Conservation (phyloP, 2,888 invertebrate genomes). For the Oligia fasciuncula region DNA sequence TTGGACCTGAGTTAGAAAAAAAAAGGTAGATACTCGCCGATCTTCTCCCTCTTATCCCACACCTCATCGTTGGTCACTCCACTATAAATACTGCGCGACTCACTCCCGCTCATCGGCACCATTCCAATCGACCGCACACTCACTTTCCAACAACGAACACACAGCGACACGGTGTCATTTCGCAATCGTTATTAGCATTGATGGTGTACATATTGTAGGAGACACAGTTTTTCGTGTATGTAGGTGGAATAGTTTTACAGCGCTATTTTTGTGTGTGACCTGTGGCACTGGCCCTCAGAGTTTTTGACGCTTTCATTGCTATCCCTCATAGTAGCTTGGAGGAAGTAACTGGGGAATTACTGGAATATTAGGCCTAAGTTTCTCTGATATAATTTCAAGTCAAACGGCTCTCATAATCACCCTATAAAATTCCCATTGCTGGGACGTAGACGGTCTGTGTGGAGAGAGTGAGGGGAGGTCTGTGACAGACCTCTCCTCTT, state of each 20-base stretch:
- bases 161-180: conserved; percentile 57
- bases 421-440: no score
- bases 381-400: no score
- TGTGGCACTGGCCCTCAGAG: conserved; percentile 72
- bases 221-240: conserved; percentile 62
- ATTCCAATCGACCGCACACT: conserved; percentile 75
- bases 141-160: conserved; percentile 68
- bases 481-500: no score
- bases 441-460: no score
- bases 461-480: no score
- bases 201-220: conserved; percentile 29
- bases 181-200: conserved; percentile 53
- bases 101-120: conserved; percentile 82
- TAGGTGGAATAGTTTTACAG: conserved; percentile 47
- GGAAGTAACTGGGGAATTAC: background rate
- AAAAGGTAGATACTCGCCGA: background rate
- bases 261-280: conserved; percentile 71
- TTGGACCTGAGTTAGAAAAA: background rate
- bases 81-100: conserved; percentile 83
- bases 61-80: conserved; percentile 72
- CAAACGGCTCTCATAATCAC: no score
- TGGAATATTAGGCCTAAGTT: conserved; percentile 5
- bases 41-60: conserved; percentile 57
- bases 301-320: conserved; percentile 63
- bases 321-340: conserved; percentile 18